These are phyloP conservation scores for Nematolebias whitei DNA, from an alignment of 2,113 vertebrate species.

Conservation along the genomic window DNA sequence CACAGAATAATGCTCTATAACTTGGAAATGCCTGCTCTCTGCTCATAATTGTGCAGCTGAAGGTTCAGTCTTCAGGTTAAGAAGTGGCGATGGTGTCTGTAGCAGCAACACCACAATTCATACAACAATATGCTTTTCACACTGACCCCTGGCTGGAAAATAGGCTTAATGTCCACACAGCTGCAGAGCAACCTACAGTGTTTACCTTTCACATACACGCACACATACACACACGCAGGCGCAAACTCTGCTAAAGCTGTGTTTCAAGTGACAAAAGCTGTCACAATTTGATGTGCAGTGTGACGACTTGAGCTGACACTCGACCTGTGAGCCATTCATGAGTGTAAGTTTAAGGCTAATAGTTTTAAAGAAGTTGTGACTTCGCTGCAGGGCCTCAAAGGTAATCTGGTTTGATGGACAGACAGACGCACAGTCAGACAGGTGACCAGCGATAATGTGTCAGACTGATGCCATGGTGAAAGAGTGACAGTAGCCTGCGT, in stretches of 20 bases:
- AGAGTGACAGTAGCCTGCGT: constrained; percentile 4
- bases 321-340: constrained; percentile 50
- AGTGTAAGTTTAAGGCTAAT: constrained; percentile 23
- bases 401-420: constrained; percentile 68
- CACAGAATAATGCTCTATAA: constrained; percentile 41
- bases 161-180: constrained; percentile 70
- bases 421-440: constrained; percentile 60
- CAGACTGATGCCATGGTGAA: constrained; percentile 62
- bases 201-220: constrained; percentile 56
- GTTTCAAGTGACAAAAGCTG: constrained; percentile 68
- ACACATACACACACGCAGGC: constrained; percentile 23
- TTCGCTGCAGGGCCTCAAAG: constrained; percentile 57
- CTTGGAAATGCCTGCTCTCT: constrained; percentile 44
- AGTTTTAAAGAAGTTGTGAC: constrained; percentile 62
- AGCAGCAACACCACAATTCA: constrained; percentile 38
- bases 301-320: constrained; percentile 69
- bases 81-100: constrained; percentile 46
- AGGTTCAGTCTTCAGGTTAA: constrained; percentile 61
- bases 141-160: constrained; percentile 70
- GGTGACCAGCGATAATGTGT: constrained; percentile 70
- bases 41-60: constrained; percentile 60
- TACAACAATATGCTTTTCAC: constrained; percentile 69
- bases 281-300: constrained; percentile 65
- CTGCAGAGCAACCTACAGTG: constrained; percentile 39
- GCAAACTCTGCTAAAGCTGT: constrained; percentile 12